These are phyloP conservation scores for Psophia crepitans DNA, from an alignment of 2,113 vertebrate genomes.

Conservation along the genomic window DNA sequence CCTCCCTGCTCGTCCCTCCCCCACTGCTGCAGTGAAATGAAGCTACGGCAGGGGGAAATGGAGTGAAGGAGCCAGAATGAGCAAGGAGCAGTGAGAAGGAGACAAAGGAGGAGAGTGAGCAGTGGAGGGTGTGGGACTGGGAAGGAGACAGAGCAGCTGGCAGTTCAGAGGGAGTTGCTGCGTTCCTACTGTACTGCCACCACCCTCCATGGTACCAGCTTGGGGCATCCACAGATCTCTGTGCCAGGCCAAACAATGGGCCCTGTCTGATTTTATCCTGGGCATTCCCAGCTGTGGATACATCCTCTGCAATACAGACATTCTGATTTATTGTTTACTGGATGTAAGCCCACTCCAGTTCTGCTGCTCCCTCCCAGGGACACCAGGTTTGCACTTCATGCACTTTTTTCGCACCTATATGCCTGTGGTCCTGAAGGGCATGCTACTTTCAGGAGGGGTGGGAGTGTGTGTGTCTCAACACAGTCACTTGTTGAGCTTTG, in stretches of 20 bases:
- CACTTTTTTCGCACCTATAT: not conserved
- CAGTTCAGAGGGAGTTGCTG: not conserved
- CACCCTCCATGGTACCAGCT: conserved; percentile 43
- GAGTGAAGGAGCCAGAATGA: conserved; percentile 46
- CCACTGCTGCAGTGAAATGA: conserved; percentile 25
- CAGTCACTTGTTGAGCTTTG: not conserved
- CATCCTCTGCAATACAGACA: not conserved
- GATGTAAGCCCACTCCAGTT: not conserved
- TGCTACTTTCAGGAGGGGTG: not conserved
- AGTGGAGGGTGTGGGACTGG: not conserved
- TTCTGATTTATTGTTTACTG: conserved; percentile 10
- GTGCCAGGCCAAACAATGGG: not conserved
- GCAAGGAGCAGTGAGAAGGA: conserved; percentile 35
- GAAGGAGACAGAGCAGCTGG: not conserved
- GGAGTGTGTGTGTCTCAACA: not conserved
- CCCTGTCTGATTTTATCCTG: not conserved
- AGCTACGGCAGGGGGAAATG: conserved; percentile 41
- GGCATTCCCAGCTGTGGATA: conserved; percentile 20
- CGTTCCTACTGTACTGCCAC: not conserved
- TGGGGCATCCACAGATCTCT: not conserved
- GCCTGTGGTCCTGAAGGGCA: not conserved
- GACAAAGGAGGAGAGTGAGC: conserved; percentile 57
- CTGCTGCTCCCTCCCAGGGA: not conserved
- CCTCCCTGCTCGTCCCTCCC: not conserved
- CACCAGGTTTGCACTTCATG: not conserved